Evolutionary conservation across 2,888 invertebrate genomes (phyloP).

Genomic region (Venusia cambrica): DNA sequence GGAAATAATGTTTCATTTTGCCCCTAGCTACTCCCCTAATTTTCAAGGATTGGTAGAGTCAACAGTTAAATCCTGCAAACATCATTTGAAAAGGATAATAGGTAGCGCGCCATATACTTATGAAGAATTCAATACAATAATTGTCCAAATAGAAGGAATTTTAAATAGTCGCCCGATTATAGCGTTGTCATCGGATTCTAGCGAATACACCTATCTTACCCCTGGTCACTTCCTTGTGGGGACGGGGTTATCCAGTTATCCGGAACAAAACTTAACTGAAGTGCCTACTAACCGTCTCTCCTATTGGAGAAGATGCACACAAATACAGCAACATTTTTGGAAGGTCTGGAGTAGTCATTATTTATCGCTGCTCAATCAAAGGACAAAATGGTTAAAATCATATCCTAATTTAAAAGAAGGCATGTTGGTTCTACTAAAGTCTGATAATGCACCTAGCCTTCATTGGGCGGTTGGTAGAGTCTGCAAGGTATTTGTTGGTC

Average conservation of each 20-base stretch:
- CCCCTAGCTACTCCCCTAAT: background rate
- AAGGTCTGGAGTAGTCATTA: slow-evolving; percentile 2
- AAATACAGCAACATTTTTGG: slow-evolving; percentile 3
- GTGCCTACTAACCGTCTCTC: background rate
- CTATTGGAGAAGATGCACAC: slow-evolving; percentile 3
- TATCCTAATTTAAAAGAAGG: slow-evolving; percentile 2
- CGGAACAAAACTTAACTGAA: background rate
- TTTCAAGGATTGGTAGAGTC: slow-evolving; percentile 2
- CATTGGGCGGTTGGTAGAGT: slow-evolving; percentile 1
- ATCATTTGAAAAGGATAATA: too few relatives aligned
- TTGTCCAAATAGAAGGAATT: slow-evolving; percentile 4
- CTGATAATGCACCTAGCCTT: background rate
- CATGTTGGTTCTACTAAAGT: slow-evolving; percentile 1
- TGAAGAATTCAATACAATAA: slow-evolving; percentile 5
- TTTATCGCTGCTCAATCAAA: slow-evolving; percentile 55
- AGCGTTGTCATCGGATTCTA: background rate
- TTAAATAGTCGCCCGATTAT: slow-evolving; percentile 2
- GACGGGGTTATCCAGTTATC: background rate
- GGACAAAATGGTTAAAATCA: slow-evolving; percentile 1
- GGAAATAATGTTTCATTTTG: background rate
- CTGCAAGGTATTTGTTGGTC: background rate
- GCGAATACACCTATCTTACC: slow-evolving; percentile 1
- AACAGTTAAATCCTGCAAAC: slow-evolving; percentile 1
- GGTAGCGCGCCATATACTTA: slow-evolving; percentile 1
- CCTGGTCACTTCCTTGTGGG: slow-evolving; percentile 1